phyloP scores from a whole-genome alignment of 2,113 vertebrate species.

The Sciurus niger region DNA sequence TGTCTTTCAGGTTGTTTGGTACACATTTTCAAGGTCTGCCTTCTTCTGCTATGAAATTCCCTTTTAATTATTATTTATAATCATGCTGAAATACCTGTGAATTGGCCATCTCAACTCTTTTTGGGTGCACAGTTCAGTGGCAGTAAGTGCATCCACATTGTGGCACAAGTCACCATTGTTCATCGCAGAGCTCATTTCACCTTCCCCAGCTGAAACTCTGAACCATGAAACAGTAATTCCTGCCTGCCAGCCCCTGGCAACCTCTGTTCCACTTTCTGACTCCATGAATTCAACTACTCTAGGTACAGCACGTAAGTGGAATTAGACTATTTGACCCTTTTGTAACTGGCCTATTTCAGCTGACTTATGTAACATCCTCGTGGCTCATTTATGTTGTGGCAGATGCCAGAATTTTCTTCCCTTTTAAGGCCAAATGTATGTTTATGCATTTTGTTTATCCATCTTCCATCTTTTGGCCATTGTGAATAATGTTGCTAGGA shows the following conservation, averaged over 20 bases:
- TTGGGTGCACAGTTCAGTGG: neutral
- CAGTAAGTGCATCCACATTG: neutral
- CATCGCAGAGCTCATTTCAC: neutral
- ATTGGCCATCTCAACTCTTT: neutral
- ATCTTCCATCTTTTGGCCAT: neutral
- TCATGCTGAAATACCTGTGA: neutral
- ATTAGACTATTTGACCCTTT: neutral
- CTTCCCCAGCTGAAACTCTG: neutral
- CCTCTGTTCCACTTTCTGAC: neutral
- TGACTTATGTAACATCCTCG: neutral
- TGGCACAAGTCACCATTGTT: neutral
- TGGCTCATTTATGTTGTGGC: neutral
- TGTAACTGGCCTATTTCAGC: neutral
- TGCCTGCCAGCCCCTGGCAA: no score
- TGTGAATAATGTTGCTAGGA: neutral
- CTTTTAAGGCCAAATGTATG: conserved; percentile 6
- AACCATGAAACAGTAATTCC: neutral
- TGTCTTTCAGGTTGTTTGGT: neutral
- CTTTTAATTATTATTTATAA: neutral
- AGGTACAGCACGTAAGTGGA: neutral
- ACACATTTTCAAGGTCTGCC: neutral
- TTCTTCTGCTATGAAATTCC: neutral
- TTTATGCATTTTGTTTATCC: neutral
- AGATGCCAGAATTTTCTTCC: neutral
- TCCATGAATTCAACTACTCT: neutral